phyloP scores from a whole-genome alignment of 2,888 invertebrate species.

The Cheilosia grossa region DNA sequence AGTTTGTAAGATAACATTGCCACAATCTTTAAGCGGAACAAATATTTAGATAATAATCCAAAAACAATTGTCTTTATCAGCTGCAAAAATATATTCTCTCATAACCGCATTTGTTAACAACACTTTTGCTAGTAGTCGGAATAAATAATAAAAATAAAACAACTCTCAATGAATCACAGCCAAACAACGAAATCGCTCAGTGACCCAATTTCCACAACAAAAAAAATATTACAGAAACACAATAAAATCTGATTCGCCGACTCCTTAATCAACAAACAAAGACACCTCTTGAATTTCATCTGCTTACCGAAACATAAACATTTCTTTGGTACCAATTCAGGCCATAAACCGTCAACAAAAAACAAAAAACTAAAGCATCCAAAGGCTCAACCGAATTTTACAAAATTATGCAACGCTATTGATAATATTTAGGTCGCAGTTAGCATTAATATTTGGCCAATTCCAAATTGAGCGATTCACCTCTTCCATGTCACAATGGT shows the following conservation, averaged over 20 bases:
- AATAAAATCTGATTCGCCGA: conserved; percentile 6
- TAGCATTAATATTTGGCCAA: conserved; percentile 23
- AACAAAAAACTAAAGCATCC: no score
- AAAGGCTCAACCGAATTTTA: conserved; percentile 2
- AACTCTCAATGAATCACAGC: no score
- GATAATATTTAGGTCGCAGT: conserved; percentile 23
- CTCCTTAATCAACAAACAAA: conserved; percentile 14
- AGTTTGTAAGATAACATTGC: no score
- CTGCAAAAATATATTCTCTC: no score
- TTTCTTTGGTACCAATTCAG: neutral
- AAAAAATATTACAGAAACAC: conserved; percentile 34
- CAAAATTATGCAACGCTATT: conserved; percentile 40
- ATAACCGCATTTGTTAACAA: no score
- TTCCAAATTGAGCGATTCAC: neutral
- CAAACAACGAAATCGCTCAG: no score
- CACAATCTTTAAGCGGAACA: no score
- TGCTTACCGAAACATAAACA: conserved; percentile 9
- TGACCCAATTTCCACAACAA: conserved; percentile 24
- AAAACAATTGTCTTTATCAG: no score
- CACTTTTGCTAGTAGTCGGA: no score
- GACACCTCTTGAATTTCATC: neutral
- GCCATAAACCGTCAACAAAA: neutral
- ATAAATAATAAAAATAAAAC: no score
- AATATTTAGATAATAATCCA: no score
- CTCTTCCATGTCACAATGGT: neutral